A percentile compares a stretch with the other conserved stretches of the same genome.
phyloP scores from a whole-genome alignment of 2,113 vertebrate genomes.

The Chunga burmeisteri region DNA sequence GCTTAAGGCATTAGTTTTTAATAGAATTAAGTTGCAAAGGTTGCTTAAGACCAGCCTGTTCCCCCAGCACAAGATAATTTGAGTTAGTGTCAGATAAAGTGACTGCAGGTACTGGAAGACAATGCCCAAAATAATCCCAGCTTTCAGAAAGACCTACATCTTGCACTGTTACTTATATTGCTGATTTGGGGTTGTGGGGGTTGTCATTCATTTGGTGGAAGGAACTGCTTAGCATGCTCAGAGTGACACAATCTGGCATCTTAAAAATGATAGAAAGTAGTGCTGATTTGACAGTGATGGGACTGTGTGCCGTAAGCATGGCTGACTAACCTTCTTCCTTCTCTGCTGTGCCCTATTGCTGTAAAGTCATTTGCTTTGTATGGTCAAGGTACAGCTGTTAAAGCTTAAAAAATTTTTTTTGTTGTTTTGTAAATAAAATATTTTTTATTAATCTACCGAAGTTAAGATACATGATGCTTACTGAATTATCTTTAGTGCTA shows the following conservation, averaged over 20 bases:
- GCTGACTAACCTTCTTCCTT: neutral
- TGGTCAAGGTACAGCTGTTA: neutral
- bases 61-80: neutral
- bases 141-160: neutral
- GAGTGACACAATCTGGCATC: neutral
- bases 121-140: neutral
- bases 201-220: neutral
- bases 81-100: neutral
- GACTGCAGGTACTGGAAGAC: neutral
- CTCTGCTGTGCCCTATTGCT: rapidly evolving
- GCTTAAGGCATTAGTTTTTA: neutral
- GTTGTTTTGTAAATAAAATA: neutral
- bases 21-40: neutral
- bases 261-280: neutral
- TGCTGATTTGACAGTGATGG: neutral
- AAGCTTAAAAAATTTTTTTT: neutral
- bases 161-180: neutral
- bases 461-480: neutral
- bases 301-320: rapidly evolving
- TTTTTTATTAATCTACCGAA: neutral
- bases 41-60: neutral
- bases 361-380: neutral
- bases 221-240: neutral
- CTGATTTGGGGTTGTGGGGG: neutral
- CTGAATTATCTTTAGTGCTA: neutral